Evolutionary conservation across 2,797 vertebrate genomes (phyloP), one percentile per base, ranked within the genome.

Genomic region (Hylomyscus alleni): DNA sequence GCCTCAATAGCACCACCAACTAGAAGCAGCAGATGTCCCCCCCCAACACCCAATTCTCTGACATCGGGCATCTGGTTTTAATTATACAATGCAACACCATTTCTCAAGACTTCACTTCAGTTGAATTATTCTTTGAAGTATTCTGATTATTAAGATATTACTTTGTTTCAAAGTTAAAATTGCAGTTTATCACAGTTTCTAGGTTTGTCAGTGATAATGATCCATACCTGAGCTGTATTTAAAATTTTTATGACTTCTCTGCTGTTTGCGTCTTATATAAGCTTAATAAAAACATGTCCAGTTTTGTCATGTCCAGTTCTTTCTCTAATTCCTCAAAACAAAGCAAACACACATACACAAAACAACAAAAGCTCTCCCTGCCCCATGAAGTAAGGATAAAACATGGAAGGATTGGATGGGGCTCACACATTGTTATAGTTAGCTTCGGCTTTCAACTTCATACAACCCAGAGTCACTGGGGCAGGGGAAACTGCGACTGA

Each of bases 61-160:
- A 84, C 72, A 84, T 40, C 19, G n/a, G 56, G 83, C 69, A 93
- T 82, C 22, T 73, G 26, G 72, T 94, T 87, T 95, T 95, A 95
- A 47, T 96, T 95, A 11, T 40, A 37, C 73, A 96, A 77, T 17
- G 88, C 50, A 91, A 37, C 60, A 40, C 50, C 77, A 54, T 94
- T 96, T 96, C 82, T 89, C 75, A 81, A 95, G 82, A 5, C 85
- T 89, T 93, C 56, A 56, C 72, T 83, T 80, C 85, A 73, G 58
- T 54, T 88, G 92, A 93, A 58, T 90, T 90, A 60, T 78, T 93
- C 80, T 95, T 95, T 89, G 90, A 94, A 90, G 37, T 86, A 83
- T 83, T 31, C 56, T 54, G 62, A 50, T 90, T 93, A 93, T 93
- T 96, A 89, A 96, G 90, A 89, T n/a, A 22, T 90, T 91, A 90